Conservation (phyloP, 2,113 vertebrate species). For the Donacobius atricapilla region DNA sequence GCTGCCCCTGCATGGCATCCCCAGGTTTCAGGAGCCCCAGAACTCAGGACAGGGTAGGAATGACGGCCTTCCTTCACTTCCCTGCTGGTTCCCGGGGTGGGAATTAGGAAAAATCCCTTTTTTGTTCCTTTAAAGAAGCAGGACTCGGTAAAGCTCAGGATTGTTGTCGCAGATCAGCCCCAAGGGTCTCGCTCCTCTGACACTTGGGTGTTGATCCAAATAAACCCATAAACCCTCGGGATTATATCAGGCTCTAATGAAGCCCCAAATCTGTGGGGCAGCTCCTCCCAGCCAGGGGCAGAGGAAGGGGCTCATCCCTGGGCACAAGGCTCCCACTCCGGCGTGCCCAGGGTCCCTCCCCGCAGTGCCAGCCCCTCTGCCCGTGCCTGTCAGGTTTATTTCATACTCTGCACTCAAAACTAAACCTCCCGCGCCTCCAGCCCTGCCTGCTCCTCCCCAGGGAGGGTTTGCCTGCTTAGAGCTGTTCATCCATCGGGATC, state of each 20-base stretch:
- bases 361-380: background rate
- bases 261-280: background rate
- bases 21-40: background rate
- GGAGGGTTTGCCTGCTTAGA: background rate
- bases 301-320: accelerated
- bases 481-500: accelerated
- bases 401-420: background rate
- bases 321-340: accelerated
- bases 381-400: background rate
- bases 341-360: accelerated
- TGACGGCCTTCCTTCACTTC: accelerated
- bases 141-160: background rate
- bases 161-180: background rate
- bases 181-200: background rate
- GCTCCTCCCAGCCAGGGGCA: background rate
- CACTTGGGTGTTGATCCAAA: background rate
- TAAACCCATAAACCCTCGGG: background rate
- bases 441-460: background rate
- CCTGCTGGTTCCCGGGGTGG: background rate
- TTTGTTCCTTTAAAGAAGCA: background rate
- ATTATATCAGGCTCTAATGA: background rate
- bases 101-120: accelerated
- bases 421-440: background rate
- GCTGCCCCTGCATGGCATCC: background rate
- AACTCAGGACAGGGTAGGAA: background rate